Evolutionary conservation across 1,140 invertebrate genomes (phyloP), one percentile per base, ranked within the genome.

Genomic region (Aculops lycopersici): DNA sequence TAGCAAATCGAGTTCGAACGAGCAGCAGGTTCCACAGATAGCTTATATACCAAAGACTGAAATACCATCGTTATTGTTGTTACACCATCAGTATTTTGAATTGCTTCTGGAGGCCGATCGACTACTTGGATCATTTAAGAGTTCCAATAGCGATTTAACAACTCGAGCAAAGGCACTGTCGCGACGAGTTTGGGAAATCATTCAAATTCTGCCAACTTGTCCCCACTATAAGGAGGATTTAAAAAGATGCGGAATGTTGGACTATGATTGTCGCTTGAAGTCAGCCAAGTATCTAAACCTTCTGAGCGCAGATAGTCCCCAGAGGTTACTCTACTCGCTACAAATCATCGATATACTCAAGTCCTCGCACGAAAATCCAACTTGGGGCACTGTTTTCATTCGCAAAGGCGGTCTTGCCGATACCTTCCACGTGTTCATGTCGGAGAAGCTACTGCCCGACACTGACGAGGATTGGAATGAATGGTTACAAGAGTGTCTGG

Each of bases 401-500:
- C 69, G 74, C 47, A 69, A 73, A 48, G 79, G 79, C 20, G 81
- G 81, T 2, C 52, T 90, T 19, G 64, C 71, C 36, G 71, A 84
- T 56, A 58, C 88, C 1, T 83, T 81, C 55, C 74, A 80, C 54
- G 83, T 88, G 43, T 81, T 90, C 54, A 73, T 79, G 65, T 79
- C 72, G 17, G 77, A 74, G 61, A 54, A 61, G 52, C 52, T 64
- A 49, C 55, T 59, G 45, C 49, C 51, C 5, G 53, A 53, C 39
- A 54, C 57, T 36, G 55, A 49, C 35, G 54, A 54, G 20, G 46
- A 50, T n/a, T 61, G 59, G 58, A 61, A 55, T 52, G 59, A 62
- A 49, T 88, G 83, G 83, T 72, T 79, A 41, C 80, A 86, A 56
- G 83, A 90, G 51, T 86, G 80, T 53, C 58, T 88, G 8, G 77